phyloP scores from a whole-genome alignment of 2,797 vertebrate genomes.

The Mastacembelus armatus region DNA sequence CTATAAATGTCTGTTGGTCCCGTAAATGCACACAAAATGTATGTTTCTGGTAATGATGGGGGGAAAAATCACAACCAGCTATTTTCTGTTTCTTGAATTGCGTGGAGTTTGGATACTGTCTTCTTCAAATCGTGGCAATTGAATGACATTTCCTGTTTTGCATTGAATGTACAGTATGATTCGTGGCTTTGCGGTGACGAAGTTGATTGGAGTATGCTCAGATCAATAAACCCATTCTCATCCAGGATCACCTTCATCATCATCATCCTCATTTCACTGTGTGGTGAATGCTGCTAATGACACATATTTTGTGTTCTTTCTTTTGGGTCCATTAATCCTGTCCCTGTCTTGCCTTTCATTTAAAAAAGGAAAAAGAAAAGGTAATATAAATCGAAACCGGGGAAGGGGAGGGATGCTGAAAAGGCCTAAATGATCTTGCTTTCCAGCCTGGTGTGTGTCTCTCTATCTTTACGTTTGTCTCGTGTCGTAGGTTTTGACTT shows the following conservation, averaged over 20 bases:
- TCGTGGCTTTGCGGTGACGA: slow-evolving; percentile 5
- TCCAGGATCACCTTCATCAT: slow-evolving; percentile 57
- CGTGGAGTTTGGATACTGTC: slow-evolving; percentile 6
- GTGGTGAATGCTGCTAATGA: slow-evolving; percentile 73
- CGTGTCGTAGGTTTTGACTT: slow-evolving; percentile 66
- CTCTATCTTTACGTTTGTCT: slow-evolving; percentile 62
- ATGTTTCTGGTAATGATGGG: background rate
- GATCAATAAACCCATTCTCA: slow-evolving; percentile 33
- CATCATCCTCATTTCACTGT: slow-evolving; percentile 81
- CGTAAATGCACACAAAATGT: background rate
- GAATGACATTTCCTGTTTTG: slow-evolving; percentile 43
- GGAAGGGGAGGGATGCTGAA: slow-evolving; percentile 69
- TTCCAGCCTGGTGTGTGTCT: slow-evolving; percentile 66
- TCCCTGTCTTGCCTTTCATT: slow-evolving; percentile 80
- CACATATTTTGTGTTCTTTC: slow-evolving; percentile 78
- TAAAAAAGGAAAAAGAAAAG: slow-evolving; percentile 85
- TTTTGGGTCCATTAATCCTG: slow-evolving; percentile 81
- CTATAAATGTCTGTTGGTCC: background rate
- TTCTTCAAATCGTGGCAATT: slow-evolving; percentile 30
- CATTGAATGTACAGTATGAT: slow-evolving; percentile 12
- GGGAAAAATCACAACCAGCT: background rate
- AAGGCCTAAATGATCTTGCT: slow-evolving; percentile 68
- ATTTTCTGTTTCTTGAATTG: slow-evolving; percentile 1
- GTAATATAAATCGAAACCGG: slow-evolving; percentile 75
- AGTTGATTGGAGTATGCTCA: slow-evolving; percentile 26